Conservation (phyloP, 2,888 invertebrate genomes). For the Sarcophaga caerulescens region DNA sequence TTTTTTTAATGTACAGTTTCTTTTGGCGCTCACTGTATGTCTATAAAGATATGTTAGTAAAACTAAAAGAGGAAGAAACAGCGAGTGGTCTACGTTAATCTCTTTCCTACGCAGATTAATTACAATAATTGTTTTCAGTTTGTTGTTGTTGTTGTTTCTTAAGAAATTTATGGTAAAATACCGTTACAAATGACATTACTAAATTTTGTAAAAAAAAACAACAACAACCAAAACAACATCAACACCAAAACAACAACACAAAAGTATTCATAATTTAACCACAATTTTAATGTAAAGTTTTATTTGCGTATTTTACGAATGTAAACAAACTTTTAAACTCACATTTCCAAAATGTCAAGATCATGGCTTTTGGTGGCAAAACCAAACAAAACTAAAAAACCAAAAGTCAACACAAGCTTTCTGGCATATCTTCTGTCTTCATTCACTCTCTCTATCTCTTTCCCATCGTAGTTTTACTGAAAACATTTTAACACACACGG, state of each 20-base stretch:
- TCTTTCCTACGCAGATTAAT: slow-evolving; percentile 27
- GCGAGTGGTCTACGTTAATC: not conserved
- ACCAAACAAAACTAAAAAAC: not conserved
- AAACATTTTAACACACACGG: too few species aligned
- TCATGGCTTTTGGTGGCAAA: slow-evolving; percentile 51
- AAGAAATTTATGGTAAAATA: slow-evolving; percentile 6
- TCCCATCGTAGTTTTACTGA: too few species aligned
- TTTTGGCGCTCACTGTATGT: too few species aligned
- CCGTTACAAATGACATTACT: slow-evolving; percentile 15
- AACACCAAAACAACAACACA: not conserved
- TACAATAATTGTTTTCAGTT: slow-evolving; percentile 28
- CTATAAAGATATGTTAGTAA: too few species aligned
- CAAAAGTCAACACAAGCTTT: slow-evolving; percentile 32
- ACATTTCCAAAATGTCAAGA: slow-evolving; percentile 62
- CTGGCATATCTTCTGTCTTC: not conserved
- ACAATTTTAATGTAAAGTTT: slow-evolving; percentile 13
- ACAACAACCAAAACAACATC: not conserved
- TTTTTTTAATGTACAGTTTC: too few species aligned
- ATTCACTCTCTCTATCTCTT: not conserved
- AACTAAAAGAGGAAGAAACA: too few species aligned
- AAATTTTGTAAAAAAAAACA: slow-evolving; percentile 8
- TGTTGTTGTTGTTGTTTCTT: slow-evolving; percentile 8
- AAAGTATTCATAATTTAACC: slow-evolving; percentile 15
- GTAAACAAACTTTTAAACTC: slow-evolving; percentile 17
- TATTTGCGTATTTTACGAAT: not conserved